phyloP scores from a whole-genome alignment of 2,888 invertebrate species.

The Cyaniris semiargus region DNA sequence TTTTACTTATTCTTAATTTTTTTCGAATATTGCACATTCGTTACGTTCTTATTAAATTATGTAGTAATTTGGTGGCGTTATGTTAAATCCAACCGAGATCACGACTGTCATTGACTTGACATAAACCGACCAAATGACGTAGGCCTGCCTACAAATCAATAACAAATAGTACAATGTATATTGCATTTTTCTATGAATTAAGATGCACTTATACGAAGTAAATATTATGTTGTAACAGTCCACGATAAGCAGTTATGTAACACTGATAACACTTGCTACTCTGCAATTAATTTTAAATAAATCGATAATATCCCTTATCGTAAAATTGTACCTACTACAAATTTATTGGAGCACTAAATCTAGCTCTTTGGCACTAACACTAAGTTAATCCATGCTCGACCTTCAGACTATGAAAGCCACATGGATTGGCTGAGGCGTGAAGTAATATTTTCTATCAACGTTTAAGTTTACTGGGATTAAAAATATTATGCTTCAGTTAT shows the following conservation, averaged over 20 bases:
- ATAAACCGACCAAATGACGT: not conserved
- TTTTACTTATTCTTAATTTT: not conserved
- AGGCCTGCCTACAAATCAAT: too few relatives aligned
- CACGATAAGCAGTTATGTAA: not conserved
- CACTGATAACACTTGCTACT: not conserved
- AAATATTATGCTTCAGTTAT: too few relatives aligned
- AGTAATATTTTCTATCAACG: too few relatives aligned
- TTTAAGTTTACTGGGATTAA: too few relatives aligned
- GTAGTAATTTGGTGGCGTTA: too few relatives aligned
- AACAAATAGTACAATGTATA: not conserved
- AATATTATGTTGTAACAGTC: not conserved
- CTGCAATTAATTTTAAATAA: not conserved
- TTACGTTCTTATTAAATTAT: not conserved
- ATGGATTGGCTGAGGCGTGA: too few relatives aligned
- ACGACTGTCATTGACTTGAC: not conserved
- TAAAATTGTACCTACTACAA: not conserved
- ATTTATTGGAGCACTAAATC: not conserved
- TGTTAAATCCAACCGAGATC: too few relatives aligned
- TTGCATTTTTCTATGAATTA: not conserved
- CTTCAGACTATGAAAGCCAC: too few relatives aligned
- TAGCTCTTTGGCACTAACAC: too few relatives aligned
- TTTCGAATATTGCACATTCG: not conserved
- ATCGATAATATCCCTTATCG: constrained; percentile 3
- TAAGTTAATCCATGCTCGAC: too few relatives aligned
- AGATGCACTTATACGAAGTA: not conserved